Conservation (phyloP, 2,113 vertebrate species). For the Patagioenas fasciata region DNA sequence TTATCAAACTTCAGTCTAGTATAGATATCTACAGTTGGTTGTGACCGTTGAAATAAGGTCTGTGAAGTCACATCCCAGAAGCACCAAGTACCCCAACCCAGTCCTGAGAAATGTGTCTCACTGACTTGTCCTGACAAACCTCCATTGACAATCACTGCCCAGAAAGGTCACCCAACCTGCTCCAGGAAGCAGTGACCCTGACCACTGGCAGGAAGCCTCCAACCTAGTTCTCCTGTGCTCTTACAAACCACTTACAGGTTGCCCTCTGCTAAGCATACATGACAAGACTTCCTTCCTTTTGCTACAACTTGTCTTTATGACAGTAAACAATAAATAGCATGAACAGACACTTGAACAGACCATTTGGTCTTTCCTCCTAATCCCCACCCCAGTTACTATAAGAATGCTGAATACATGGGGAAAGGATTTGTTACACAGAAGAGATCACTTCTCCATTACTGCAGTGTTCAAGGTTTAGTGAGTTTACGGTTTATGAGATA, state of each 20-base stretch:
- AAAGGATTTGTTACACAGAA: background rate
- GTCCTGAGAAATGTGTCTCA: rapidly evolving
- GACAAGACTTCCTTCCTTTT: background rate
- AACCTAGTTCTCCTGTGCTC: background rate
- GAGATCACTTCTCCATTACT: background rate
- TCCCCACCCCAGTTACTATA: background rate
- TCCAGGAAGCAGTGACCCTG: background rate
- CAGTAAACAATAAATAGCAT: background rate
- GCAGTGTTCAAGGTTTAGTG: background rate
- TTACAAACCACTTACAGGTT: background rate
- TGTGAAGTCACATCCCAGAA: background rate
- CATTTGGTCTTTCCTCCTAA: background rate
- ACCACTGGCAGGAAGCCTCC: rapidly evolving
- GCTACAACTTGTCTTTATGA: background rate
- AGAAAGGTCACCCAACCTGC: background rate
- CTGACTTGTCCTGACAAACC: background rate
- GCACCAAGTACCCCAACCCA: background rate
- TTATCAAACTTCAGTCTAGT: background rate
- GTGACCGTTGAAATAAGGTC: too few species aligned
- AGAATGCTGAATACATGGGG: background rate
- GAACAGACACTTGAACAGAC: background rate
- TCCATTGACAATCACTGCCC: too few species aligned
- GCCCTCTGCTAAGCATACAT: background rate
- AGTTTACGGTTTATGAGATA: background rate
- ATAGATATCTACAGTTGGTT: rapidly evolving